A percentile compares a stretch with the other conserved stretches of the same genome.
Conservation (phyloP, 2,113 vertebrate species). For the Silurus glanis region DNA sequence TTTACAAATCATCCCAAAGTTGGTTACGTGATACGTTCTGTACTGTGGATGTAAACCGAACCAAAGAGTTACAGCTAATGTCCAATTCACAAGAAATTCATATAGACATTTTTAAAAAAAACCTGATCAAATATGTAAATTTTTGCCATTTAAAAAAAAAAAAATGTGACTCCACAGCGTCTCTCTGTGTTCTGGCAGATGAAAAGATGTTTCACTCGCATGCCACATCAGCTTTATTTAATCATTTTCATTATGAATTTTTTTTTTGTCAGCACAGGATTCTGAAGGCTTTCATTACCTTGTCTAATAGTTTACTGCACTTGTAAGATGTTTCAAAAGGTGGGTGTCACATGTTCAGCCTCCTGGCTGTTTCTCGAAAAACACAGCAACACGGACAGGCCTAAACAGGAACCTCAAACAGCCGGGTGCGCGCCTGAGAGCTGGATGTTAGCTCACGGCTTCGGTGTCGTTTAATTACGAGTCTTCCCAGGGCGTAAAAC, state of each 20-base stretch:
- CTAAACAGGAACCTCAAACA: conserved; percentile 24
- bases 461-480: conserved; percentile 14
- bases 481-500: conserved; percentile 23
- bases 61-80: neutral
- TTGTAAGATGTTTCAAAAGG: conserved; percentile 1
- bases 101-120: neutral
- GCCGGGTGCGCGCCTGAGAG: conserved; percentile 1
- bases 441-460: conserved; percentile 3
- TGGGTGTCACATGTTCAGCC: neutral
- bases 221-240: neutral
- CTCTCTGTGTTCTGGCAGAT: neutral
- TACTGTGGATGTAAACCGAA: no score
- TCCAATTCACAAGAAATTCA: neutral
- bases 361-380: neutral
- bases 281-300: conserved; percentile 6
- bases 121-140: neutral
- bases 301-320: conserved; percentile 13
- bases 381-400: neutral
- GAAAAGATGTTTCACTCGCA: neutral
- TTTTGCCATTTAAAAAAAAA: neutral
- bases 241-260: neutral
- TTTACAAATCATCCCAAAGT: no score
- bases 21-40: no score
- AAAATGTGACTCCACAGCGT: no score
- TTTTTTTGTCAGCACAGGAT: conserved; percentile 14